A percentile compares a stretch with the other conserved stretches of the same genome.
These are phyloP conservation scores for Polypedilum pembai DNA, from an alignment of 1,140 invertebrate species.

Conservation along the genomic window DNA sequence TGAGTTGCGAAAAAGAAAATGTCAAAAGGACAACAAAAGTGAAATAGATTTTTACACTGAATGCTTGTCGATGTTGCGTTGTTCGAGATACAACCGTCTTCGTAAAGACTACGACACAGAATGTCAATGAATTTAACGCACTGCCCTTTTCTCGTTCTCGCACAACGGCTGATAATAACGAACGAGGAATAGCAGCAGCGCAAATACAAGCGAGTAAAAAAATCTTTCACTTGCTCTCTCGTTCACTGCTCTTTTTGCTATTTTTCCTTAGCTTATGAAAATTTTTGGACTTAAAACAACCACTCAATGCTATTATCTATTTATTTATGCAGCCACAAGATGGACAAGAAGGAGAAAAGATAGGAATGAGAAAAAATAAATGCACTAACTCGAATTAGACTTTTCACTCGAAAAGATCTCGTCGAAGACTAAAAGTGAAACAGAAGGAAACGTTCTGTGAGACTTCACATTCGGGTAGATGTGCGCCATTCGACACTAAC, in stretches of 20 bases:
- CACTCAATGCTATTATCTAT: too few species aligned
- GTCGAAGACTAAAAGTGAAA: background rate
- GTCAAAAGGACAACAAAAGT: background rate
- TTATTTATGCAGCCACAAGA: background rate
- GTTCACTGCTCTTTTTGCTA: background rate
- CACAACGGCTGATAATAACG: background rate
- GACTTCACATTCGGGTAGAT: too few species aligned
- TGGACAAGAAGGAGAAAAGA: background rate
- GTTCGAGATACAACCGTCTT: slow-evolving; percentile 19
- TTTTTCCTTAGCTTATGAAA: background rate
- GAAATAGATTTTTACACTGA: background rate
- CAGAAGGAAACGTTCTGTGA: too few species aligned
- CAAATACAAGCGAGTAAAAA: slow-evolving; percentile 15
- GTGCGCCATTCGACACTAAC: too few species aligned
- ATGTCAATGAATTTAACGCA: slow-evolving; percentile 9
- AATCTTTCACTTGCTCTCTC: background rate
- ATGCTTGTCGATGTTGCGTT: background rate
- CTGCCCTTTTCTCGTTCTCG: slow-evolving; percentile 5
- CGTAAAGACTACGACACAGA: slow-evolving; percentile 20
- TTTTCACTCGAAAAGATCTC: slow-evolving; percentile 23
- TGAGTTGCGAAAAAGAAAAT: too few species aligned
- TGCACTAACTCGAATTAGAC: slow-evolving; percentile 7
- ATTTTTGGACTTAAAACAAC: too few species aligned
- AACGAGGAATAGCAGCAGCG: background rate
- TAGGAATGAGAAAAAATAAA: slow-evolving; percentile 6